Base-by-base conservation (phyloP, 2,888 invertebrate genomes). In the Euspilapteryx auroguttella region DNA sequence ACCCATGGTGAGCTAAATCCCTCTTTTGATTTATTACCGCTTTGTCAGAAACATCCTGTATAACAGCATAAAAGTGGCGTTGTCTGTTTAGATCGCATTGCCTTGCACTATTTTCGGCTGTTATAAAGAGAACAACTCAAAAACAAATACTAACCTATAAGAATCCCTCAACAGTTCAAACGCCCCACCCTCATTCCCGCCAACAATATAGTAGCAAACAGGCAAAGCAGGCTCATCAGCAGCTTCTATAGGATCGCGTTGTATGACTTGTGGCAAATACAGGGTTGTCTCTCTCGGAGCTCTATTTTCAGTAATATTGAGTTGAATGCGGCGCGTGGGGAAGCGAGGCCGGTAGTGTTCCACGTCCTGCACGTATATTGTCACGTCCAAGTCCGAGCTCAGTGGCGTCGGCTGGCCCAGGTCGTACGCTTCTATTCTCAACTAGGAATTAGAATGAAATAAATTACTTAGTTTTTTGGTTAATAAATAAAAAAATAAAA, bases 161-260 rank as follows among this genome's bases (percentile, higher is more conserved):
- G 83, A 81, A 35, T 82, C 79, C 12, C 82, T 80, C 44, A 92
- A 84, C 12, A 94, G 53, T 26, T 77, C 68, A 49, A 94, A 94
- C 30, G 81, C 64, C 6, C 79, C 79, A 11, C 82, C 80, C 12
- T 85, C 85, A 48, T 94, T 90, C 9, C 94, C 94, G 4, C 83
- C 83, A n/a, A 94, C 82, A 27, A 96, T 89, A 48, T 86, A 95
- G 54, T 94, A 96, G 49, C 95, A 97, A n/a, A 94, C 90, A 34
- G 88, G 86, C 27, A 87, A 79, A 26, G 87, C 81, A 0, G 88
- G 86, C 40, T 89, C 88, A 37, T 89, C 89, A 2, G 87, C 80
- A 42, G 92, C 87, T 42, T 90, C 91, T 11, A 90, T 82, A 44
- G 87, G 91, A 49, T 93, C 93, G 37, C 88, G 79, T 46, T 94